These are phyloP conservation scores for Magallana gigas DNA, from an alignment of 1,140 invertebrate species.

Conservation along the genomic window DNA sequence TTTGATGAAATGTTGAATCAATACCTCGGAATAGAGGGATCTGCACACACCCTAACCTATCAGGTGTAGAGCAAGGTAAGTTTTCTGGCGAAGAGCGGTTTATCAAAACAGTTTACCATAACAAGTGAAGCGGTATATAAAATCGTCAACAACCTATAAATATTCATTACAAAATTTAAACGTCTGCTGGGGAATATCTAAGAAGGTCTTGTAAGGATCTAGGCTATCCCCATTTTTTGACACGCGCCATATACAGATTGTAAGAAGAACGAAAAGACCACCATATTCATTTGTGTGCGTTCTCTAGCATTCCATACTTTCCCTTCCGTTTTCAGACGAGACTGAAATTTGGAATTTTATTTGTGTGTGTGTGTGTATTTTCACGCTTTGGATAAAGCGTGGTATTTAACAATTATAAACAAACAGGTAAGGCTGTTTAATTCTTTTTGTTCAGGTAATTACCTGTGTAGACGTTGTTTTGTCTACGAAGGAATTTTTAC, in stretches of 20 bases:
- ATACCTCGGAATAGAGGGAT: neutral
- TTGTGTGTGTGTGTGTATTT: neutral
- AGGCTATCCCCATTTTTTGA: constrained; percentile 1
- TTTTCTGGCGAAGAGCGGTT: neutral
- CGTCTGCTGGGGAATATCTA: neutral
- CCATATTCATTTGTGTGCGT: neutral
- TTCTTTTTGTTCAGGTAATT: neutral
- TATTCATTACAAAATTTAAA: constrained; percentile 37
- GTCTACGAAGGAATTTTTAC: neutral
- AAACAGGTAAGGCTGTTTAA: constrained; percentile 15
- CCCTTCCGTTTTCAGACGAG: neutral
- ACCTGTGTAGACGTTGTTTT: neutral
- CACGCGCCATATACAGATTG: constrained; percentile 13
- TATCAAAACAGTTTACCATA: constrained; percentile 21
- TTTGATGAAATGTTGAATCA: constrained; percentile 12
- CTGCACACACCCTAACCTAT: neutral
- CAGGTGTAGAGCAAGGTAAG: neutral
- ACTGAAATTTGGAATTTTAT: neutral
- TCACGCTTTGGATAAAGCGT: neutral
- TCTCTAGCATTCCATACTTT: neutral
- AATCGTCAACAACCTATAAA: constrained; percentile 27
- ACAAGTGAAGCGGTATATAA: neutral
- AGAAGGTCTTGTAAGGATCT: constrained; percentile 14
- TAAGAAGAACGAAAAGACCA: neutral
- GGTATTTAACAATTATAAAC: neutral